A percentile compares a stretch with the other conserved stretches of the same genome.
phyloP scores from a whole-genome alignment of 2,888 invertebrate genomes.

The Atethmia centrago region DNA sequence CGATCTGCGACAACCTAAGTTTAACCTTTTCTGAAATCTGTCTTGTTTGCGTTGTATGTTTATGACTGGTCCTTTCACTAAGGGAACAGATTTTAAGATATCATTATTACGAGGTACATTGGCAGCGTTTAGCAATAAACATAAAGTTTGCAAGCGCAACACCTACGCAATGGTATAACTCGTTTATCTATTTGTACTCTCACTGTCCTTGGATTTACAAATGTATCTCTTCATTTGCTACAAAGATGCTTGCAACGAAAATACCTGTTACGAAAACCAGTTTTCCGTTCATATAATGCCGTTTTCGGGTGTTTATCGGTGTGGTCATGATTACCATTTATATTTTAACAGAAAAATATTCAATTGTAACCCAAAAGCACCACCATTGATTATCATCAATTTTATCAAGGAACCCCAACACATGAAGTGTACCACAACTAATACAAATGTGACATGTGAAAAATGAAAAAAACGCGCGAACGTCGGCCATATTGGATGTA shows the following conservation, averaged over 20 bases:
- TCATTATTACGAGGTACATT: slow-evolving; percentile 23
- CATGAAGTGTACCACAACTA: slow-evolving; percentile 13
- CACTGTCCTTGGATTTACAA: slow-evolving; percentile 20
- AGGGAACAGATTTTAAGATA: slow-evolving; percentile 8
- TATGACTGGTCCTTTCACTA: not conserved
- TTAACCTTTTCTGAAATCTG: not conserved
- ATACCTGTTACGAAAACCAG: not conserved
- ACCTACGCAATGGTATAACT: slow-evolving; percentile 22
- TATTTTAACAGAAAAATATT: not conserved
- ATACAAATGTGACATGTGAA: slow-evolving; percentile 21
- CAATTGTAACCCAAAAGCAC: not conserved
- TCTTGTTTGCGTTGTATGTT: not conserved
- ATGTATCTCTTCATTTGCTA: slow-evolving; percentile 26
- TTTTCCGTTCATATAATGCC: not conserved
- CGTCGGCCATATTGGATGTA: slow-evolving; percentile 48
- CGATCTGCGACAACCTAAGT: not conserved
- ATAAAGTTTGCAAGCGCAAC: slow-evolving; percentile 36
- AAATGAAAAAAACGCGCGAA: slow-evolving; percentile 19
- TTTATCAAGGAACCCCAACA: slow-evolving; percentile 19
- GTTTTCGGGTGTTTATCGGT: not conserved
- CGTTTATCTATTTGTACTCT: slow-evolving; percentile 32
- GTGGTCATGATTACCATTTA: not conserved
- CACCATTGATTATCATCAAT: not conserved
- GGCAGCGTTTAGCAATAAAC: slow-evolving; percentile 38
- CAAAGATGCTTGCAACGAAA: not conserved